A percentile compares a stretch with the other conserved stretches of the same genome.
Evolutionary conservation across 2,113 vertebrate genomes (phyloP).

Genomic region (Pycnonotus jocosus): DNA sequence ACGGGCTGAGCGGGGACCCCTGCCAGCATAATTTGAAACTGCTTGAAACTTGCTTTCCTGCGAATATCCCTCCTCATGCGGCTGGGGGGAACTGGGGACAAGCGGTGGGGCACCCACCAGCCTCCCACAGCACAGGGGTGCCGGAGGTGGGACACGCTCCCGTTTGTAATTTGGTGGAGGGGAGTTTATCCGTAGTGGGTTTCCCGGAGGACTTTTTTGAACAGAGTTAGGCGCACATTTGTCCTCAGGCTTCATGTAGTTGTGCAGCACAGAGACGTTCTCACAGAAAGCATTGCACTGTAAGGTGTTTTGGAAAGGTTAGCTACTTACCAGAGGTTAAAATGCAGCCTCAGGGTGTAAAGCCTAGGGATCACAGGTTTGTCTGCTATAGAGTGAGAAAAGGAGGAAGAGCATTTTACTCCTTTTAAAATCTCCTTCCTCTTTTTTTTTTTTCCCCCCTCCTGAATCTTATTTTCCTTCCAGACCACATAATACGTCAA

Average conservation of each 20-base stretch:
- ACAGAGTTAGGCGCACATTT: not conserved
- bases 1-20: accelerated
- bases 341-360: not conserved
- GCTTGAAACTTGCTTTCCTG: not conserved
- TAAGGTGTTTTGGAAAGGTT: not conserved
- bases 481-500: constrained; percentile 2
- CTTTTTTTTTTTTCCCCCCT: not conserved
- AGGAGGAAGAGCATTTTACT: not conserved
- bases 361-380: not conserved
- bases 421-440: not conserved
- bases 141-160: accelerated
- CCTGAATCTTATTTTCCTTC: not conserved
- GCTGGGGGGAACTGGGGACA: not conserved
- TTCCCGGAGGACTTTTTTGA: not conserved
- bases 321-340: not conserved
- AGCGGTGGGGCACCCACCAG: accelerated
- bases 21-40: accelerated
- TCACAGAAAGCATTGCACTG: not conserved
- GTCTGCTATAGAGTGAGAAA: not conserved
- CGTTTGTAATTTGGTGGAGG: too few species aligned
- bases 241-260: not conserved
- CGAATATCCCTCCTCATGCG: accelerated
- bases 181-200: not conserved
- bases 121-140: not conserved
- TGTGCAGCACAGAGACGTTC: not conserved